Evolutionary conservation across 2,888 invertebrate genomes (phyloP).

Genomic region (Drosophila formosana): DNA sequence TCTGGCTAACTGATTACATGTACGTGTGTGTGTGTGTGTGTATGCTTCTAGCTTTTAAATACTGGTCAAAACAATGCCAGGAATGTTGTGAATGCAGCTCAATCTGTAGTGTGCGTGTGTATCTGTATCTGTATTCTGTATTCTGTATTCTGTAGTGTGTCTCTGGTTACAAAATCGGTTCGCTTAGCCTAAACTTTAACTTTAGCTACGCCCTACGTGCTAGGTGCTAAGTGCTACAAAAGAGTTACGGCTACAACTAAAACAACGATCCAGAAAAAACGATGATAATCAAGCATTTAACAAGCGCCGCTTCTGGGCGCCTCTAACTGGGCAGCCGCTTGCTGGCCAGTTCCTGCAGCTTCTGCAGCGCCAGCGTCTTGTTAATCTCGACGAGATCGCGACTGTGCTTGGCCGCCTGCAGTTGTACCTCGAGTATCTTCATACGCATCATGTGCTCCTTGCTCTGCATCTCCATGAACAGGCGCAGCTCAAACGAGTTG

Average conservation of each 20-base stretch:
- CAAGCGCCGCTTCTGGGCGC: neutral
- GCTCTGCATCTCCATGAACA: conserved; percentile 85
- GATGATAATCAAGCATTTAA: conserved; percentile 28
- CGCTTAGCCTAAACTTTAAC: conserved; percentile 52
- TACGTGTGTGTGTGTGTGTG: conserved; percentile 22
- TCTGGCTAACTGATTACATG: conserved; percentile 12
- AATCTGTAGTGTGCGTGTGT: conserved; percentile 34
- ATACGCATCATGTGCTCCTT: conserved; percentile 85
- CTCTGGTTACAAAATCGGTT: conserved; percentile 43
- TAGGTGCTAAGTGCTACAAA: conserved; percentile 54
- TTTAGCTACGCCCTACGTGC: conserved; percentile 62
- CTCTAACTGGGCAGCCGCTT: conserved; percentile 83
- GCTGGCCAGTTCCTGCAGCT: conserved; percentile 86
- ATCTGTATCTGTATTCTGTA: neutral
- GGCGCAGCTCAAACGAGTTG: conserved; percentile 76
- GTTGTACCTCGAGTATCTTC: conserved; percentile 85
- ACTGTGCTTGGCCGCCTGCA: conserved; percentile 85
- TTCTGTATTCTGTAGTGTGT: conserved; percentile 26
- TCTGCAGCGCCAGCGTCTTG: conserved; percentile 88
- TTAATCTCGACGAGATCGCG: conserved; percentile 88
- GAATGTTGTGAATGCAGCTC: conserved; percentile 75
- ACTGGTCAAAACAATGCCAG: conserved; percentile 76
- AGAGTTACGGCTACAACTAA: conserved; percentile 67
- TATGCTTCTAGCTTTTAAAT: conserved; percentile 75
- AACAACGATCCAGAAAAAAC: conserved; percentile 53